These are phyloP conservation scores for Pseudochromis fuscus DNA, from an alignment of 2,797 vertebrate genomes.

Conservation along the genomic window DNA sequence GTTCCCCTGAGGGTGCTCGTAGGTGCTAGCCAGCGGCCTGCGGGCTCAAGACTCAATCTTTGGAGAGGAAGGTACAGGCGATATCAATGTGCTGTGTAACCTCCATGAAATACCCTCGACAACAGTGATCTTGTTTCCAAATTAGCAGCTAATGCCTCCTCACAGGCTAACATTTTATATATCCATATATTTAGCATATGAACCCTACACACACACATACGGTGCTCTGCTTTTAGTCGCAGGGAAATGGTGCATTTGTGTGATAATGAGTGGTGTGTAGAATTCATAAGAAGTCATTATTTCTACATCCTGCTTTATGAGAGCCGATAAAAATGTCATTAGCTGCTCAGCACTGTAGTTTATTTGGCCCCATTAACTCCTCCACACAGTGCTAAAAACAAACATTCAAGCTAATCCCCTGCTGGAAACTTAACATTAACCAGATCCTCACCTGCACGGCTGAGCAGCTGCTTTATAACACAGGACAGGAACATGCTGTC, in stretches of 20 bases:
- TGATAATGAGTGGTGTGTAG: constrained; percentile 10
- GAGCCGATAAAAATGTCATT: constrained; percentile 42
- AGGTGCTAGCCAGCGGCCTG: constrained; percentile 24
- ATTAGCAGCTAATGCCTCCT: constrained; percentile 14
- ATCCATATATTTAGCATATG: background rate
- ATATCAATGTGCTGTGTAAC: constrained; percentile 31
- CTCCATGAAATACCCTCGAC: constrained; percentile 28
- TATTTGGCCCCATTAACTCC: constrained; percentile 34
- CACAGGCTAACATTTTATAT: constrained; percentile 9
- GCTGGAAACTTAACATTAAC: constrained; percentile 24
- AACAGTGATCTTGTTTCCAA: constrained; percentile 12
- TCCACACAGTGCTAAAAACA: constrained; percentile 22
- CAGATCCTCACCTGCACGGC: constrained; percentile 2
- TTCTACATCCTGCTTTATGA: constrained; percentile 45
- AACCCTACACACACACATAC: background rate
- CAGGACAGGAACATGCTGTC: too few species aligned
- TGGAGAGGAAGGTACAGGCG: constrained; percentile 27
- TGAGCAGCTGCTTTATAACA: constrained; percentile 1
- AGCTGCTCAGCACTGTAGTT: background rate
- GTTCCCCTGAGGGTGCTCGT: constrained; percentile 27
- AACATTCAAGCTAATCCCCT: constrained; percentile 1
- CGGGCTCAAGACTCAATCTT: constrained; percentile 12
- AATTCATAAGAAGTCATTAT: constrained; percentile 37
- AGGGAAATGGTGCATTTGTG: constrained; percentile 2
- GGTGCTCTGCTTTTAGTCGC: constrained; percentile 23